Evolutionary conservation across 2,113 vertebrate genomes (phyloP).

Genomic region (Seriola rivoliana): DNA sequence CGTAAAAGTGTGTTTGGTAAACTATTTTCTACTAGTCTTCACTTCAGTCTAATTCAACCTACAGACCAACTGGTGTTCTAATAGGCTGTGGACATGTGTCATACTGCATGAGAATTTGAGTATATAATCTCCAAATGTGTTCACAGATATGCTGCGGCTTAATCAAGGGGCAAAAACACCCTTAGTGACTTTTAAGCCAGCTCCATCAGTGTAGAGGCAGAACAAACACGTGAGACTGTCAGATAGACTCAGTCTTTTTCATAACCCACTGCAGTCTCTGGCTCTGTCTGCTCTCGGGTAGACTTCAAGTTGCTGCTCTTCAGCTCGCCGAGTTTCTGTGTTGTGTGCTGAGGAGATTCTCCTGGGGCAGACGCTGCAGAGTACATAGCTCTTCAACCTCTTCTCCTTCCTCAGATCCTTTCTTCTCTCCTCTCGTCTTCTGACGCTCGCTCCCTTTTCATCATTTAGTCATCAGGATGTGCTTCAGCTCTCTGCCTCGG

Average conservation of each 20-base stretch:
- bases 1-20: neutral
- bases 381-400: constrained; percentile 37
- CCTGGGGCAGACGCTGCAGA: constrained; percentile 39
- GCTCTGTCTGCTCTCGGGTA: neutral
- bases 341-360: constrained; percentile 32
- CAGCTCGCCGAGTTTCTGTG: neutral
- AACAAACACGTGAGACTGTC: constrained; percentile 24
- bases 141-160: neutral
- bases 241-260: neutral
- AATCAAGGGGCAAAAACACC: neutral
- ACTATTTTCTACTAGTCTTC: neutral
- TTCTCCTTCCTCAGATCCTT: constrained; percentile 8
- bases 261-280: constrained; percentile 3
- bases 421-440: constrained; percentile 9
- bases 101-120: too few relatives aligned
- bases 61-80: neutral
- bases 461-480: constrained; percentile 63
- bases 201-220: neutral
- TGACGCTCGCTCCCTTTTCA: constrained; percentile 46
- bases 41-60: neutral
- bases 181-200: neutral
- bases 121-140: neutral
- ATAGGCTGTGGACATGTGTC: neutral
- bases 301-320: constrained; percentile 10
- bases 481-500: constrained; percentile 41